Base-by-base conservation (phyloP, 2,113 vertebrate genomes). In the Mugil cephalus region DNA sequence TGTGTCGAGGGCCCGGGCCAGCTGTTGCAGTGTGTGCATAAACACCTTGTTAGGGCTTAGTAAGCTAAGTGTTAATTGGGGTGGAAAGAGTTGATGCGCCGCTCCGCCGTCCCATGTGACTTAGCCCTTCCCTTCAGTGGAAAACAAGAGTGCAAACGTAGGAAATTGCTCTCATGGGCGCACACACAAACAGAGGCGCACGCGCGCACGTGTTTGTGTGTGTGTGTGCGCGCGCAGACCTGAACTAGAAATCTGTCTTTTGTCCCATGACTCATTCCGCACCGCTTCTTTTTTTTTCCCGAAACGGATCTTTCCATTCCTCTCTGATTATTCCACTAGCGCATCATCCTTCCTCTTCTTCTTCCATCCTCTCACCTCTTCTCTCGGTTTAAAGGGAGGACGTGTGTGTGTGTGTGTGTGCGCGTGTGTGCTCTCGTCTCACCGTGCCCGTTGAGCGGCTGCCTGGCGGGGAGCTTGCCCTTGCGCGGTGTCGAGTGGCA, bases 401-500 rank as follows among this genome's bases (percentile, higher is more conserved):
- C n/a, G n/a, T n/a, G n/a, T n/a, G n/a, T n/a, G n/a, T n/a, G n/a
- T n/a, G n/a, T n/a, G n/a, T n/a, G n/a, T n/a, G n/a, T n/a, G n/a
- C n/a, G n/a, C n/a, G n/a, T n/a, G n/a, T n/a, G n/a, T n/a, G n/a
- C n/a, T n/a, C 13, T 45, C 0, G 6, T 67, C 87, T 77, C 93
- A 98, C 98, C 96, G 58, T 98, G 96, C 80, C 97, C 97, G 4
- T 98, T 99, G 90, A 95, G 92, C 58, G 95, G 93, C 7, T 97
- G 96, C 85, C 95, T 97, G 47, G 85, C 17, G 24, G 95, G 95
- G 10, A 87, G 90, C 91, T 97, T 98, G 88, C 97, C 96, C 94
- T 99, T 99, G 89, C 97, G 95, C 59, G 98, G 98, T 14, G 98
- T 99, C 61, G 96, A 98, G 90, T 98, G 96, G 93, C 97, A 98